These are phyloP conservation scores for Antrozous pallidus DNA, from an alignment of 2,797 vertebrate genomes.

Conservation along the genomic window DNA sequence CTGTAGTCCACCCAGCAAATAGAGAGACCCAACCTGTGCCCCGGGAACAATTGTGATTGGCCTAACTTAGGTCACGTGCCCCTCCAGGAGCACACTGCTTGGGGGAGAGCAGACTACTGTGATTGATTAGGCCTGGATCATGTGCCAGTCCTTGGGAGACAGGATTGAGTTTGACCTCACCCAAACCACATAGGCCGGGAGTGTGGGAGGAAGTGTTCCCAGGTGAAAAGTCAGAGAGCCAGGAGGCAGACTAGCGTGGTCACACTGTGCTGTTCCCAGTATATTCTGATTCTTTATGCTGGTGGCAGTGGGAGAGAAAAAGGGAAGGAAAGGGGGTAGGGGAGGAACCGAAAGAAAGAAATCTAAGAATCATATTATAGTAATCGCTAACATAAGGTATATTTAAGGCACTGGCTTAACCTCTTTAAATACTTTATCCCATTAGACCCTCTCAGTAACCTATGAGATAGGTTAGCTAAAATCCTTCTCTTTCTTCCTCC, in stretches of 20 bases:
- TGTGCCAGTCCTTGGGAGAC: background rate
- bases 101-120: background rate
- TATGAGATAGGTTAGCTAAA: background rate
- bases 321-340: background rate
- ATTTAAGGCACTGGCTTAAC: background rate
- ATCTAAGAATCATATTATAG: background rate
- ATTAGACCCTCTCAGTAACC: background rate
- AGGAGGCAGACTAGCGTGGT: background rate
- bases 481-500: too few species aligned
- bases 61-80: background rate
- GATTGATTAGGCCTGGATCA: background rate
- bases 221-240: background rate
- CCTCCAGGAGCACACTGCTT: background rate
- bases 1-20: background rate
- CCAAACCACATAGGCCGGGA: background rate
- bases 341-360: background rate
- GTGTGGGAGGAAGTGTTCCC: background rate
- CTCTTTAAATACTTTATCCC: background rate
- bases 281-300: background rate
- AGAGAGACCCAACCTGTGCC: background rate
- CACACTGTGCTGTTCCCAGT: background rate
- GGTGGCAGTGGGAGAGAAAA: background rate
- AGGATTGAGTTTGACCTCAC: background rate
- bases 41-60: background rate
- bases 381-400: background rate